phyloP scores from a whole-genome alignment of 2,888 invertebrate genomes.

The Esperia sulphurella region DNA sequence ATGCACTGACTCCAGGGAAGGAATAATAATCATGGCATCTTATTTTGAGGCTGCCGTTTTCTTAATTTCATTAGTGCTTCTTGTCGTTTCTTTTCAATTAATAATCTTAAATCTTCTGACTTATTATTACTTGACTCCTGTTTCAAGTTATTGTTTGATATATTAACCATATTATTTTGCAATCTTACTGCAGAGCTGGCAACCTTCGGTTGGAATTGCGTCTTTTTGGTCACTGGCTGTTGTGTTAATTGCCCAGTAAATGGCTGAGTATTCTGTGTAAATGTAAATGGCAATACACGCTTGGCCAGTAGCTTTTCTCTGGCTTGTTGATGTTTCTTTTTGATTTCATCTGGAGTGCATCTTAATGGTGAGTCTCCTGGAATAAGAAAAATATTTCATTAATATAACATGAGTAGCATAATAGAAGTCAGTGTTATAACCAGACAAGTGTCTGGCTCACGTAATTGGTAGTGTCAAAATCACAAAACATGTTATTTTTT shows the following conservation, averaged over 20 bases:
- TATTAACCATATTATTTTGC: conserved; percentile 15
- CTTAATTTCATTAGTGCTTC: conserved; percentile 68
- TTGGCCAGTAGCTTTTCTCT: conserved; percentile 79
- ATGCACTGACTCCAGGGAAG: no score
- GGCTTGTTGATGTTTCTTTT: conserved; percentile 80
- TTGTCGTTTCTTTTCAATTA: conserved; percentile 70
- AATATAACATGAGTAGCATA: no score
- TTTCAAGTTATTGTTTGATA: conserved; percentile 8
- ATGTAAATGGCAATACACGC: conserved; percentile 60
- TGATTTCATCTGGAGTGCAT: conserved; percentile 81
- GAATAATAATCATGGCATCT: background rate
- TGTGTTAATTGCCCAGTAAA: conserved; percentile 14
- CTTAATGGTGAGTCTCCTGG: conserved; percentile 59
- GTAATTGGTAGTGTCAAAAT: no score
- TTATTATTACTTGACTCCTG: conserved; percentile 18
- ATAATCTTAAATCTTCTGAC: conserved; percentile 39
- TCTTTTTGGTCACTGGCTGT: conserved; percentile 25
- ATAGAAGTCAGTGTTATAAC: no score
- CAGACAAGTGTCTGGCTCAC: no score
- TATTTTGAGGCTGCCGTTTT: conserved; percentile 44
- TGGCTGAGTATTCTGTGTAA: conserved; percentile 32
- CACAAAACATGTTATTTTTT: no score
- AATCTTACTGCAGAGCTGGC: conserved; percentile 22
- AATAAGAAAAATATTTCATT: background rate
- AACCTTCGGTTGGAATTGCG: conserved; percentile 46